Evolutionary conservation across 1,140 invertebrate genomes (phyloP).

Genomic region (Penaeus japonicus): DNA sequence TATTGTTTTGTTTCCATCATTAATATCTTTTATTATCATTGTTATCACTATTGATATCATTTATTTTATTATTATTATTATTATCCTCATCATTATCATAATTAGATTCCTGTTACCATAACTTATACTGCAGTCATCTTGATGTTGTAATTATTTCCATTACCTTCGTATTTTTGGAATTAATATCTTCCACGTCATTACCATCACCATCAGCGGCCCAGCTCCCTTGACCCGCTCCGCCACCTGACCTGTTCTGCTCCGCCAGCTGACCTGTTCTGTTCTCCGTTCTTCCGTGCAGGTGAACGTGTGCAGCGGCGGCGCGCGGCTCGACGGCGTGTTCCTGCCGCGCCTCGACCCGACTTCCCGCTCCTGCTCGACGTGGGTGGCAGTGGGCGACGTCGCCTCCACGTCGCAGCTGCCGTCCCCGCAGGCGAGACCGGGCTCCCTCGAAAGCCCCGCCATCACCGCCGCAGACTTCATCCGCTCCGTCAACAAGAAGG

Average conservation of each 20-base stretch:
- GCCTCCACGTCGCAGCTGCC: constrained; percentile 76
- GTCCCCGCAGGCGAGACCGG: constrained; percentile 71
- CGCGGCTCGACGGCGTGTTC: constrained; percentile 47
- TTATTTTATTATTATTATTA: too few relatives aligned
- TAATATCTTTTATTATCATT: too few relatives aligned
- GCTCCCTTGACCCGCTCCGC: too few relatives aligned
- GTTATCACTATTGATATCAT: too few relatives aligned
- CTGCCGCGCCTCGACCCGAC: constrained; percentile 72
- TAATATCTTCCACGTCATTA: background rate
- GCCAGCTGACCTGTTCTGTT: too few relatives aligned
- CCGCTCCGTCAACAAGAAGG: constrained; percentile 83
- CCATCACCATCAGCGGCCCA: background rate
- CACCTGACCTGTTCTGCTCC: too few relatives aligned
- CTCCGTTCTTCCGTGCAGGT: constrained; percentile 29
- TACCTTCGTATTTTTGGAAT: too few relatives aligned
- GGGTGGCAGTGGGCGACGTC: constrained; percentile 82
- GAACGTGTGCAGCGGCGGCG: constrained; percentile 37
- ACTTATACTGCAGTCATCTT: too few relatives aligned
- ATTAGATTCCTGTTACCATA: too few relatives aligned
- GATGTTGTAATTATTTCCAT: too few relatives aligned
- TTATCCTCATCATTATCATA: too few relatives aligned
- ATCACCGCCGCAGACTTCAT: constrained; percentile 79
- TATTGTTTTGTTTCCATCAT: too few relatives aligned
- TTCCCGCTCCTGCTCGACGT: constrained; percentile 84
- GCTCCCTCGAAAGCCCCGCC: constrained; percentile 61